These are phyloP conservation scores for Tolmerus cingulatus DNA, from an alignment of 2,888 invertebrate genomes.

Conservation along the genomic window DNA sequence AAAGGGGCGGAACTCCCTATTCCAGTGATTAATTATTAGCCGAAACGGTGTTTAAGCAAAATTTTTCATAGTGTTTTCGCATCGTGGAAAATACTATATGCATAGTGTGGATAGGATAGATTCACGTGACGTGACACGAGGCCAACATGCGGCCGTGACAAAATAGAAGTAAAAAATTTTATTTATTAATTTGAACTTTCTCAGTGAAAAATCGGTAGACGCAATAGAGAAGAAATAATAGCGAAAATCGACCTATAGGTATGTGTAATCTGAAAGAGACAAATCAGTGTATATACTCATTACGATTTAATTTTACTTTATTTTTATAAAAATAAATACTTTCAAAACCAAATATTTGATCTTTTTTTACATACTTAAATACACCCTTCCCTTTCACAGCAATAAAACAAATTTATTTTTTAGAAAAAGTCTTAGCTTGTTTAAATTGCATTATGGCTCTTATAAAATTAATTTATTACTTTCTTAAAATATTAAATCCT, in stretches of 20 bases:
- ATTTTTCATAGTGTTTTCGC: background rate
- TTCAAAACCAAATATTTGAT: background rate
- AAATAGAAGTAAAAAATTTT: background rate
- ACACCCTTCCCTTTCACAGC: background rate
- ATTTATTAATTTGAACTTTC: constrained; percentile 5
- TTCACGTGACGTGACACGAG: background rate
- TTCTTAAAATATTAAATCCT: too few relatives aligned
- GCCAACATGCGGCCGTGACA: background rate
- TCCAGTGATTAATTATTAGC: background rate
- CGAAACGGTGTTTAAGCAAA: background rate
- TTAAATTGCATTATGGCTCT: too few relatives aligned
- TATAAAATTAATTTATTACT: too few relatives aligned
- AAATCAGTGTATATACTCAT: constrained; percentile 29
- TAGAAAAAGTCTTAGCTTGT: too few relatives aligned
- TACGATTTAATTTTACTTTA: constrained; percentile 5
- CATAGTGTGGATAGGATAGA: background rate
- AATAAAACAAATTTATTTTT: too few relatives aligned
- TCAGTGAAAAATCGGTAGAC: background rate
- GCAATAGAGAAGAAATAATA: background rate
- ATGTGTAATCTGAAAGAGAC: background rate
- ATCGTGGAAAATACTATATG: background rate
- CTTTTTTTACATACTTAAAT: background rate
- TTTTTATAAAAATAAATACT: constrained; percentile 22
- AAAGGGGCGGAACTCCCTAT: background rate
- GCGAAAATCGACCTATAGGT: background rate